These are phyloP conservation scores for Gadus macrocephalus DNA, from an alignment of 2,113 vertebrate species.

Conservation along the genomic window DNA sequence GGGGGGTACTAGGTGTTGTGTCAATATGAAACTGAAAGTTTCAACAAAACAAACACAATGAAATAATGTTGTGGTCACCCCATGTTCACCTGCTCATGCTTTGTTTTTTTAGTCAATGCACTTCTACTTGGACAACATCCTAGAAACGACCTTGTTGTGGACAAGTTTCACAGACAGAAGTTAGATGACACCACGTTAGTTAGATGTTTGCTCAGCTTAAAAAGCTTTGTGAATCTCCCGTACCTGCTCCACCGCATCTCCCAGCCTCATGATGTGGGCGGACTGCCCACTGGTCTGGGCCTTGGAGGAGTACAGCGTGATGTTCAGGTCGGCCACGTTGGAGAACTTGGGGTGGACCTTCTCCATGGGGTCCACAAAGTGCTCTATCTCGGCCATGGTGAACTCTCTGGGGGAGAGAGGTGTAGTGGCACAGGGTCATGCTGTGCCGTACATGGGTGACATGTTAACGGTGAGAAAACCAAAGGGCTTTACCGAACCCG, in stretches of 20 bases:
- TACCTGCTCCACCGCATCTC: conserved; percentile 95
- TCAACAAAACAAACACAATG: too few species aligned
- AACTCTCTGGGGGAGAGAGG: conserved; percentile 80
- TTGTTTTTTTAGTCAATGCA: too few species aligned
- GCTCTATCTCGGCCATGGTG: conserved; percentile 99
- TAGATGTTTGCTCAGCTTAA: too few species aligned
- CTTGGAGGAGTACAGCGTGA: conserved; percentile 89
- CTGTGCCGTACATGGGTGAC: background rate
- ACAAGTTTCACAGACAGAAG: too few species aligned
- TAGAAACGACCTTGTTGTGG: too few species aligned
- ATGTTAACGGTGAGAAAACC: background rate
- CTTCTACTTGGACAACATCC: too few species aligned
- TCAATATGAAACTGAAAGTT: too few species aligned
- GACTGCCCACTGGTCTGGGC: conserved; percentile 96
- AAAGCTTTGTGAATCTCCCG: background rate
- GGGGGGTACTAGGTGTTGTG: too few species aligned
- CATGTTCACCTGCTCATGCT: too few species aligned
- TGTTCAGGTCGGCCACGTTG: conserved; percentile 81
- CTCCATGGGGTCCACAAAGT: conserved; percentile 96
- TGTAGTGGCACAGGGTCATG: background rate
- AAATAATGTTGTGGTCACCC: too few species aligned
- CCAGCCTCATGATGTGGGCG: conserved; percentile 84
- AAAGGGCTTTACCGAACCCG: conserved; percentile 82
- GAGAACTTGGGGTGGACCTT: conserved; percentile 92
- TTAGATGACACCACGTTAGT: too few species aligned